Evolutionary conservation across 2,888 invertebrate species (phyloP).

Genomic region (Caenorhabditis uteleia): DNA sequence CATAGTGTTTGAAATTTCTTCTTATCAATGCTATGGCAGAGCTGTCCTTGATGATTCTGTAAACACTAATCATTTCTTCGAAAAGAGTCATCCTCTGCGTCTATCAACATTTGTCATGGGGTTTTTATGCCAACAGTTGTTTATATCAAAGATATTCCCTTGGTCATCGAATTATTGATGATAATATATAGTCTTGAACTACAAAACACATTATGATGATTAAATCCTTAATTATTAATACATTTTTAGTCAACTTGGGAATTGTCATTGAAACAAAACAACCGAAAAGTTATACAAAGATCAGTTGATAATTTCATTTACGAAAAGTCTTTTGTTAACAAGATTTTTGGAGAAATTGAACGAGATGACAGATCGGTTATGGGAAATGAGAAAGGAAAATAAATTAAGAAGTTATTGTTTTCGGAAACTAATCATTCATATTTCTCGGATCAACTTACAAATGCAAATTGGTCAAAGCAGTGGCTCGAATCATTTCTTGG

Average conservation of each 20-base stretch:
- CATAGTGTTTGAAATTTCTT: conserved; percentile 33
- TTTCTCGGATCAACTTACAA: conserved; percentile 14
- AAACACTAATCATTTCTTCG: conserved; percentile 8
- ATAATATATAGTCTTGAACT: too few species aligned
- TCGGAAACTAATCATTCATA: not conserved
- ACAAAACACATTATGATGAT: too few species aligned
- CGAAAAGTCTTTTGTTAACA: conserved; percentile 3
- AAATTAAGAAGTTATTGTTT: not conserved
- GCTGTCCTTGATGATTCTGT: conserved; percentile 32
- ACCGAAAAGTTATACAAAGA: too few species aligned
- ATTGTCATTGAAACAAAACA: too few species aligned
- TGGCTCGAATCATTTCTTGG: conserved; percentile 25
- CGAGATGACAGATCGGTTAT: not conserved
- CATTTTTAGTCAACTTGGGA: too few species aligned
- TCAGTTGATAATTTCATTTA: too few species aligned
- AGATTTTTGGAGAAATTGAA: conserved; percentile 5
- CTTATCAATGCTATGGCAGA: conserved; percentile 31
- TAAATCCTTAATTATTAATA: too few species aligned
- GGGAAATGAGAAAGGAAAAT: conserved; percentile 2
- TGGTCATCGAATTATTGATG: too few species aligned
- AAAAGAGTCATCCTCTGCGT: not conserved
- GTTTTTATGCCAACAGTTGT: too few species aligned
- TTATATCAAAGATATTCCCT: too few species aligned
- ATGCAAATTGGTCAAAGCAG: conserved; percentile 46
- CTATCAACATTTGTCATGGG: too few species aligned